These are phyloP conservation scores for Tetragnatha montana DNA, from an alignment of 2,888 invertebrate genomes.

Conservation along the genomic window DNA sequence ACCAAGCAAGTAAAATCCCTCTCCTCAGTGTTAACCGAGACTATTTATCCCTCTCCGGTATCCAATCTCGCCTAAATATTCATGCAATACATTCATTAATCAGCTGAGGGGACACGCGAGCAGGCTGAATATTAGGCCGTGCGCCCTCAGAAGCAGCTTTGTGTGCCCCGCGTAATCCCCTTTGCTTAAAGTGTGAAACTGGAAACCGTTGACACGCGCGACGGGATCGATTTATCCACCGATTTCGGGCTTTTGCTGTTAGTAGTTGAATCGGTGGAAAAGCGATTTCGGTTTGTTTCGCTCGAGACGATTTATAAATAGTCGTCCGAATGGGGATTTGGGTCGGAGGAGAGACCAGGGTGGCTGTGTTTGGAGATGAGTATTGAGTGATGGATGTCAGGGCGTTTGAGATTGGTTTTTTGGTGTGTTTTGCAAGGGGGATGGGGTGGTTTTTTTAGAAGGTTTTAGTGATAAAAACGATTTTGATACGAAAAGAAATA, in stretches of 20 bases:
- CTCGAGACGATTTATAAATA: not conserved
- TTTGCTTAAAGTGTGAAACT: constrained; percentile 18
- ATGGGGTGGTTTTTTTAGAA: too few relatives aligned
- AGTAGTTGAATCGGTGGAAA: not conserved
- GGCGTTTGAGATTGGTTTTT: too few relatives aligned
- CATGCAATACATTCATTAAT: constrained; percentile 25
- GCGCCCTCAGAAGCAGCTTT: not conserved
- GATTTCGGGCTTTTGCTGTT: not conserved
- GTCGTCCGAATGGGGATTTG: not conserved
- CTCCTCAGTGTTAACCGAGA: not conserved
- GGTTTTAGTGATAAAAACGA: too few relatives aligned
- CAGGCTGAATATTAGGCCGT: not conserved
- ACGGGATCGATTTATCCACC: not conserved
- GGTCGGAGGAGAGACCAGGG: too few relatives aligned
- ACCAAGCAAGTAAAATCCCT: not conserved
- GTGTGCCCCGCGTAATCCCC: constrained; percentile 23
- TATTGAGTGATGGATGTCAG: too few relatives aligned
- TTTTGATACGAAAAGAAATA: too few relatives aligned
- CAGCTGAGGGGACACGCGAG: constrained; percentile 9
- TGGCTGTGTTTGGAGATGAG: too few relatives aligned
- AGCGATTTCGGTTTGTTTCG: not conserved
- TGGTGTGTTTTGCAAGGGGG: too few relatives aligned
- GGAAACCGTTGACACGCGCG: not conserved
- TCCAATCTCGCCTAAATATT: not conserved
- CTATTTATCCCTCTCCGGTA: not conserved